These are phyloP conservation scores for Abrostola triplasia DNA, from an alignment of 2,888 invertebrate genomes.

Conservation along the genomic window DNA sequence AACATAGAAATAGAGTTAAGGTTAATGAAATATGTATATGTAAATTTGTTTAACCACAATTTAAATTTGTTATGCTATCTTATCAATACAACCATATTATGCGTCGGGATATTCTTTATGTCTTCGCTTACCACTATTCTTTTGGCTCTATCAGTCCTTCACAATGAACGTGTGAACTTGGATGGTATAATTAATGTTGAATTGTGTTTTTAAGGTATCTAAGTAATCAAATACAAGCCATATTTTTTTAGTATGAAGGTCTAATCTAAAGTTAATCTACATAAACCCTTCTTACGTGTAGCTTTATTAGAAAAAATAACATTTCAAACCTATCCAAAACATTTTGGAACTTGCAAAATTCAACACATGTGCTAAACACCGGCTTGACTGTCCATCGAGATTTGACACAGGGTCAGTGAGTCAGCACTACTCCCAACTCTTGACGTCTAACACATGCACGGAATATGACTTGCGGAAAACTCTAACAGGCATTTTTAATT, in stretches of 20 bases:
- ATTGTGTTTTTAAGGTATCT: background rate
- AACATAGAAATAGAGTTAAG: too few species aligned
- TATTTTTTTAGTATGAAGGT: too few species aligned
- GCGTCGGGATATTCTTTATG: too few species aligned
- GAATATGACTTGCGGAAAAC: constrained; percentile 77
- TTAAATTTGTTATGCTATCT: too few species aligned
- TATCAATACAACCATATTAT: too few species aligned
- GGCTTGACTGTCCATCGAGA: constrained; percentile 80
- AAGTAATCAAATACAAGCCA: constrained; percentile 3
- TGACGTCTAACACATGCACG: constrained; percentile 76
- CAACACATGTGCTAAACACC: constrained; percentile 78
- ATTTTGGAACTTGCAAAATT: constrained; percentile 42
- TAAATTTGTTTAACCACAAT: too few species aligned
- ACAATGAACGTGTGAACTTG: too few species aligned
- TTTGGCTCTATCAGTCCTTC: too few species aligned
- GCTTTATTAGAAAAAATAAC: constrained; percentile 19
- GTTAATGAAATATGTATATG: too few species aligned
- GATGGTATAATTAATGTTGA: too few species aligned
- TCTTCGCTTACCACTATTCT: too few species aligned
- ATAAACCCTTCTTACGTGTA: background rate
- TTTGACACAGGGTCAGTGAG: constrained; percentile 84
- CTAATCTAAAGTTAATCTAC: too few species aligned
- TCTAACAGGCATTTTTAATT: constrained; percentile 81
- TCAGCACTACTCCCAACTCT: constrained; percentile 74
- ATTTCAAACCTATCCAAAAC: constrained; percentile 10